Base-by-base conservation (phyloP, 2,888 invertebrate species). In the Adelognathus sp. region DNA sequence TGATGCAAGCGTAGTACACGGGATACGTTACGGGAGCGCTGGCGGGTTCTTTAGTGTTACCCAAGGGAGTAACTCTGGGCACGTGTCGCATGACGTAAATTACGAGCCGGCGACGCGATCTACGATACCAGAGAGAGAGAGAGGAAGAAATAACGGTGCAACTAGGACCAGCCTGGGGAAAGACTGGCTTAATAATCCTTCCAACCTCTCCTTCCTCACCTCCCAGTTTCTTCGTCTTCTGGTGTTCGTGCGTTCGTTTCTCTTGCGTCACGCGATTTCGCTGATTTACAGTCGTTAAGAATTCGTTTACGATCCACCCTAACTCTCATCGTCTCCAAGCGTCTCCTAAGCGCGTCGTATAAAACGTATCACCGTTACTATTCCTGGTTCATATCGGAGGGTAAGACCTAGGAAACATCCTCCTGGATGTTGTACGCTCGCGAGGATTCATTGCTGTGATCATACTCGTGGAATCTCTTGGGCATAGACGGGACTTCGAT, bases 131-230 rank as follows among this genome's bases (percentile, higher is more conserved):
- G 66, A 58, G 73, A 66, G 66, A 54, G 66, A 58, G 73, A 66
- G 64, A 56, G 27, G 16, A 44, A 18, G 27, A 60, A n/a, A 11
- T 52, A 36, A 36, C 44, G 50, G 58, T 73, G 61, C 67, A 72
- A 54, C 72, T 52, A 70, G 64, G 64, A 64, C 73, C 78, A 71
- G 50, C 63, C 69, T 66, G 82, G 76, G 66, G 72, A 46, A 69
- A 74, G 46, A 11, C 76, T 46, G 80, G 77, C 81, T 84, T 84
- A 82, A 84, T 83, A 83, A 82, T 81, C 82, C 81, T 74, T 80
- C 60, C 56, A 69, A 72, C 61, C 76, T 29, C 63, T 41, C 64
- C 27, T 29, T 54, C 27, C 29, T 54, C 29, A 14, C 52, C 66
- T 72, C 52, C 27, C 41, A 24, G 44, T 76, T 39, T 36, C 27